These are phyloP conservation scores for Brachystomella parvula DNA, from an alignment of 1,140 invertebrate species.

Conservation along the genomic window DNA sequence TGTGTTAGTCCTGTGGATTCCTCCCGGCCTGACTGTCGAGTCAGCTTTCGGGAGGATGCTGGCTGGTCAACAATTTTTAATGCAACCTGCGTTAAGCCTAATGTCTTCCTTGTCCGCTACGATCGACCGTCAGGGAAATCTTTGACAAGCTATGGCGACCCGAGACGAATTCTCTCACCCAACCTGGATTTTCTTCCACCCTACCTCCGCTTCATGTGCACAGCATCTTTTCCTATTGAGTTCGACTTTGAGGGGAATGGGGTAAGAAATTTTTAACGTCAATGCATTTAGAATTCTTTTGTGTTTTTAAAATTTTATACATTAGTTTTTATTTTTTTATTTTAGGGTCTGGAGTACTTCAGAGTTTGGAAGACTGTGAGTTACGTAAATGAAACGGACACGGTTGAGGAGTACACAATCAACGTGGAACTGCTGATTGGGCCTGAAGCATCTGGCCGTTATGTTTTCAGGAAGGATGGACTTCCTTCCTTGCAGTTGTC, in stretches of 20 bases:
- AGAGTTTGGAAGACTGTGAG: background rate
- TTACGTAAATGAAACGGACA: background rate
- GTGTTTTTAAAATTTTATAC: background rate
- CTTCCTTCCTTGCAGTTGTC: too few relatives aligned
- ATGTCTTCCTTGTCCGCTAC: background rate
- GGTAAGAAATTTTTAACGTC: background rate
- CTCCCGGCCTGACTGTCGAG: background rate
- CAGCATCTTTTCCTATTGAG: background rate
- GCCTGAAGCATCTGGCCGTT: background rate
- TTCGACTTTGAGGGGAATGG: constrained; percentile 2
- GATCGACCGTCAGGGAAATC: background rate
- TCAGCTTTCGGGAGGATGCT: background rate
- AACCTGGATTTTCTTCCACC: background rate
- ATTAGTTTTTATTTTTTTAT: background rate
- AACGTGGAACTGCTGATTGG: background rate
- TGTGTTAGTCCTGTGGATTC: too few relatives aligned
- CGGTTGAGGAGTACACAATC: background rate
- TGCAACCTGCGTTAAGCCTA: background rate
- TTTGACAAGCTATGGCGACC: too few relatives aligned
- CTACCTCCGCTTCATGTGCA: background rate
- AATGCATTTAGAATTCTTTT: background rate
- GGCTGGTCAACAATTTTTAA: background rate
- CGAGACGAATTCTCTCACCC: too few relatives aligned
- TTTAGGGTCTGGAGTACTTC: background rate
- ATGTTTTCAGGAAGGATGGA: too few relatives aligned